phyloP scores from a whole-genome alignment of 2,797 vertebrate genomes.

The Moxostoma hubbsi region DNA sequence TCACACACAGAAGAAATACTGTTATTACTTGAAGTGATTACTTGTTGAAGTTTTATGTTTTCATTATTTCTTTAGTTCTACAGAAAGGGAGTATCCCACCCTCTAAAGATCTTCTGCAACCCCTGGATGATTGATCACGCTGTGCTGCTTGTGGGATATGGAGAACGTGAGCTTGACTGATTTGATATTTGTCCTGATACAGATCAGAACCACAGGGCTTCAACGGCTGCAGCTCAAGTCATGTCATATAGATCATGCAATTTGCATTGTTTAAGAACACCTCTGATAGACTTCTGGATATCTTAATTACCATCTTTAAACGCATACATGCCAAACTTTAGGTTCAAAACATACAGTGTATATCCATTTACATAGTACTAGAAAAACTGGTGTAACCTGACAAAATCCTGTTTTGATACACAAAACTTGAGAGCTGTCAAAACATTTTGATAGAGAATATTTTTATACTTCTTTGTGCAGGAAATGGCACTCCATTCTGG shows the following conservation, averaged over 20 bases:
- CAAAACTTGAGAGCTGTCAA: too few relatives aligned
- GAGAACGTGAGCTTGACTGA: constrained; percentile 80
- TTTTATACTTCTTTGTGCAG: constrained; percentile 64
- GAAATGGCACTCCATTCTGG: constrained; percentile 86
- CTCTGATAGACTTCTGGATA: not conserved
- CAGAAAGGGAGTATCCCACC: constrained; percentile 85
- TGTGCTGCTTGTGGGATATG: constrained; percentile 88
- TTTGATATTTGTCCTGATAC: not conserved
- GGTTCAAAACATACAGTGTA: too few relatives aligned
- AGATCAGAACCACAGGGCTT: not conserved
- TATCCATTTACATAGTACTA: not conserved
- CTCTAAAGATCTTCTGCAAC: constrained; percentile 86
- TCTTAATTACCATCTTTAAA: too few relatives aligned
- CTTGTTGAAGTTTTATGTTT: not conserved
- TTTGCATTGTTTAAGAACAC: not conserved
- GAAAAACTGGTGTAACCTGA: too few relatives aligned
- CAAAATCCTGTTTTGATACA: too few relatives aligned
- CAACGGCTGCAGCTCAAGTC: not conserved
- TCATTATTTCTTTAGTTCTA: constrained; percentile 79
- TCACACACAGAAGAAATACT: too few relatives aligned
- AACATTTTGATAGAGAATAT: not conserved
- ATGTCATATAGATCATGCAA: not conserved
- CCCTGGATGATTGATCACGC: constrained; percentile 92
- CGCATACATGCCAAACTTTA: too few relatives aligned
- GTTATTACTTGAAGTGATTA: not conserved